Evolutionary conservation across 2,888 invertebrate genomes (phyloP).

Genomic region (Eupithecia subumbrata): DNA sequence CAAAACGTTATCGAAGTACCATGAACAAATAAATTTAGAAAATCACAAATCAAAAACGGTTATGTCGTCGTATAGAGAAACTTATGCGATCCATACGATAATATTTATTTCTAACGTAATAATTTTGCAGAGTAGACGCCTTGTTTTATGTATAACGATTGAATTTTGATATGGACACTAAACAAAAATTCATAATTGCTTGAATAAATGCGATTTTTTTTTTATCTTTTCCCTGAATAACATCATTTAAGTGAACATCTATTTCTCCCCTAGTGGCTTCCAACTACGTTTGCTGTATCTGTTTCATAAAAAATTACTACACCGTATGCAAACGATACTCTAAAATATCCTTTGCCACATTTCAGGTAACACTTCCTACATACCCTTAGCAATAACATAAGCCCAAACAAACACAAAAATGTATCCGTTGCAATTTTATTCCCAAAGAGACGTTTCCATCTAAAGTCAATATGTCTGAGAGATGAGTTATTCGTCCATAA

Average conservation of each 20-base stretch:
- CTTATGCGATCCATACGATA: background rate
- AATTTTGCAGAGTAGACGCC: background rate
- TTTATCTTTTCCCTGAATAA: background rate
- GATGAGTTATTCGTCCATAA: constrained; percentile 82
- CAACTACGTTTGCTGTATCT: background rate
- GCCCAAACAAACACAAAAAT: constrained; percentile 32
- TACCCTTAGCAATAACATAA: constrained; percentile 20
- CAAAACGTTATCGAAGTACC: background rate
- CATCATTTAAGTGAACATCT: background rate
- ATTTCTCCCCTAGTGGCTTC: background rate
- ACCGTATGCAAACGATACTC: background rate
- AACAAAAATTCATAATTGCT: too few species aligned
- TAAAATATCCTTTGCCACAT: background rate
- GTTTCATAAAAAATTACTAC: background rate
- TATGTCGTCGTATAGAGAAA: background rate
- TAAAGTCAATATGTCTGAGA: constrained; percentile 79
- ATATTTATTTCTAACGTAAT: background rate
- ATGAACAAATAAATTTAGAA: background rate
- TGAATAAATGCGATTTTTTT: background rate
- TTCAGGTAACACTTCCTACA: background rate
- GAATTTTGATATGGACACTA: too few species aligned
- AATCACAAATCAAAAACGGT: background rate
- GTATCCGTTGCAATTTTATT: constrained; percentile 62
- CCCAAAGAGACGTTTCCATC: constrained; percentile 70
- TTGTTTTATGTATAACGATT: background rate